Evolutionary conservation across 2,888 invertebrate species (phyloP).

Genomic region (Callyntrura guangdongensis): DNA sequence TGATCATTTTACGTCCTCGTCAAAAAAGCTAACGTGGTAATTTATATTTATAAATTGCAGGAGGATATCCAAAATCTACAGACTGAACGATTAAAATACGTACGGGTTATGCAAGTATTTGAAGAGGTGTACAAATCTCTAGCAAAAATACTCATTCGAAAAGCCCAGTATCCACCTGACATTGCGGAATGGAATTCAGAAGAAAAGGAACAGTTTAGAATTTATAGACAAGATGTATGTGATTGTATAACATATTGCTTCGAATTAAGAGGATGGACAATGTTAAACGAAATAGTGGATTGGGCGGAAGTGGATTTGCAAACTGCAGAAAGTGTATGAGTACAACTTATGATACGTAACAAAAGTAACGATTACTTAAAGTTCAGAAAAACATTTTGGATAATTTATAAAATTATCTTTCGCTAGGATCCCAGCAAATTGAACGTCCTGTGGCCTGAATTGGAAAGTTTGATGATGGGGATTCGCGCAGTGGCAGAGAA

Average conservation of each 20-base stretch:
- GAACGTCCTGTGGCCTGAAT: slow-evolving; percentile 78
- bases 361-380: neutral
- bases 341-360: neutral
- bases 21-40: neutral
- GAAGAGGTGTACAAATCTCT: slow-evolving; percentile 84
- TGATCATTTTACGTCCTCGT: neutral
- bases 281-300: slow-evolving; percentile 83
- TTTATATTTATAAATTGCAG: slow-evolving; percentile 63
- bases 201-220: slow-evolving; percentile 83
- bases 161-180: slow-evolving; percentile 81
- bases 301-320: slow-evolving; percentile 79
- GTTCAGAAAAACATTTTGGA: neutral
- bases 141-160: slow-evolving; percentile 82
- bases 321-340: slow-evolving; percentile 80
- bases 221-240: slow-evolving; percentile 84
- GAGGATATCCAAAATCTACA: slow-evolving; percentile 83
- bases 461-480: slow-evolving; percentile 82
- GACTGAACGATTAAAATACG: slow-evolving; percentile 80
- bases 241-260: slow-evolving; percentile 84
- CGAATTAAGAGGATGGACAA: slow-evolving; percentile 83
- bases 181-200: slow-evolving; percentile 83
- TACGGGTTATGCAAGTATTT: slow-evolving; percentile 83
- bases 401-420: slow-evolving; percentile 14
- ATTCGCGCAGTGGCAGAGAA: slow-evolving; percentile 83
- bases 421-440: slow-evolving; percentile 78